These are phyloP conservation scores for Pentamera pediparva DNA, from an alignment of 53 echinoderm and acorn worm species.

Conservation along the genomic window DNA sequence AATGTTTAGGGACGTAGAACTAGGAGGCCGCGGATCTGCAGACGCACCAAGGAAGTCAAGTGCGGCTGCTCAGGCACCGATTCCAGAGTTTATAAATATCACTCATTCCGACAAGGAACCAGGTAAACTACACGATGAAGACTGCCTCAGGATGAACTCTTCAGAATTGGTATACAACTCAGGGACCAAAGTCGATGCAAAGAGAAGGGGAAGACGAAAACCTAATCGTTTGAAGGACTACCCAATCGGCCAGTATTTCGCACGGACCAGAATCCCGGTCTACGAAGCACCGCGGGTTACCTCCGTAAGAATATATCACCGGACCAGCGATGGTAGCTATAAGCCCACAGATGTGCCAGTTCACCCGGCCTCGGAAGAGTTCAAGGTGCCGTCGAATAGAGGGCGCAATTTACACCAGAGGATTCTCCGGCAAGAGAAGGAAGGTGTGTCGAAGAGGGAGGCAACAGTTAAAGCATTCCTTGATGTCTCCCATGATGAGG, in stretches of 20 bases:
- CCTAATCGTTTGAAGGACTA: conserved; percentile 24
- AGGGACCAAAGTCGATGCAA: not conserved
- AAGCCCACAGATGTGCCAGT: conserved; percentile 79
- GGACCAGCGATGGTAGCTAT: conserved; percentile 65
- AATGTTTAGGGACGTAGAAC: too few relatives aligned
- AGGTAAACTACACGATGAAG: too few relatives aligned
- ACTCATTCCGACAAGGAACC: too few relatives aligned
- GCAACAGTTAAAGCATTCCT: too few relatives aligned
- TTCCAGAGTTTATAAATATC: too few relatives aligned
- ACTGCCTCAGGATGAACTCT: not conserved
- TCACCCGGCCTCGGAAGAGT: conserved; percentile 65
- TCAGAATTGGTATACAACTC: too few relatives aligned
- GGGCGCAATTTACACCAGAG: too few relatives aligned
- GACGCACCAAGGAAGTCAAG: not conserved
- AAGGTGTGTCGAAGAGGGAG: too few relatives aligned
- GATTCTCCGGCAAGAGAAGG: too few relatives aligned
- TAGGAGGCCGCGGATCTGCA: not conserved
- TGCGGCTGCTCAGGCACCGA: not conserved
- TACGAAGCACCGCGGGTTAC: conserved; percentile 51
- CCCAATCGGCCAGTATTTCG: conserved; percentile 72
- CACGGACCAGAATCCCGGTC: conserved; percentile 60
- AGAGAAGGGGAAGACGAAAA: not conserved
- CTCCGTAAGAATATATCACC: conserved; percentile 61
- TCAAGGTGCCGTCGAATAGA: conserved; percentile 77
- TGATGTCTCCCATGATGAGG: too few relatives aligned